Evolutionary conservation across 2,113 vertebrate genomes (phyloP).

Genomic region (Fulica atra): DNA sequence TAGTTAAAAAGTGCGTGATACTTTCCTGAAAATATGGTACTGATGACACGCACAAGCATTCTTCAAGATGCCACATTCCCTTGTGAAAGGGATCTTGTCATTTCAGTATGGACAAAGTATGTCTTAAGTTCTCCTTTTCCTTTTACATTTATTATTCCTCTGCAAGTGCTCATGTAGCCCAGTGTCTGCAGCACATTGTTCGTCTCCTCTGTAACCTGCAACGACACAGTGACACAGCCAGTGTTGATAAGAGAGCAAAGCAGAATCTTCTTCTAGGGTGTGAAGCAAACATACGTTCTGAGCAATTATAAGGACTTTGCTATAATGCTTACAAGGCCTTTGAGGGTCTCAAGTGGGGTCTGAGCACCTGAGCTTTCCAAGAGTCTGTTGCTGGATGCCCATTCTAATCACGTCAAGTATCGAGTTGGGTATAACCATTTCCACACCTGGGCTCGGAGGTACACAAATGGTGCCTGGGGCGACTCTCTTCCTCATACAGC

Average conservation of each 20-base stretch:
- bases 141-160: conserved; percentile 97
- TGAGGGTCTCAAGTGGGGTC: not conserved
- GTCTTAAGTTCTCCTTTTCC: conserved; percentile 97
- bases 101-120: conserved; percentile 96
- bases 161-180: conserved; percentile 92
- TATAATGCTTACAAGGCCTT: not conserved
- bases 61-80: conserved; percentile 81
- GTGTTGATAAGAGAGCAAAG: not conserved
- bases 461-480: not conserved
- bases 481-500: not conserved
- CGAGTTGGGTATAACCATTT: not conserved
- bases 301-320: not conserved
- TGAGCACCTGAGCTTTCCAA: not conserved
- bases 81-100: conserved; percentile 93
- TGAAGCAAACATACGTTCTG: not conserved
- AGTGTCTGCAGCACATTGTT: conserved; percentile 85
- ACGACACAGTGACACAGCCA: not conserved
- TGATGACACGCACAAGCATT: not conserved
- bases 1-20: conserved; percentile 67
- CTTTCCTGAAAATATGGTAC: conserved; percentile 57
- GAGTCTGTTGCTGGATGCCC: not conserved
- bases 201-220: conserved; percentile 92
- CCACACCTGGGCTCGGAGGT: not conserved
- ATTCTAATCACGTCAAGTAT: not conserved
- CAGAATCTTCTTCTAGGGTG: not conserved